Percentiles rank a stretch among this genome's conserved stretches.
These are phyloP conservation scores for Pelmatolapia mariae DNA, from an alignment of 2,113 vertebrate genomes.

Conservation along the genomic window DNA sequence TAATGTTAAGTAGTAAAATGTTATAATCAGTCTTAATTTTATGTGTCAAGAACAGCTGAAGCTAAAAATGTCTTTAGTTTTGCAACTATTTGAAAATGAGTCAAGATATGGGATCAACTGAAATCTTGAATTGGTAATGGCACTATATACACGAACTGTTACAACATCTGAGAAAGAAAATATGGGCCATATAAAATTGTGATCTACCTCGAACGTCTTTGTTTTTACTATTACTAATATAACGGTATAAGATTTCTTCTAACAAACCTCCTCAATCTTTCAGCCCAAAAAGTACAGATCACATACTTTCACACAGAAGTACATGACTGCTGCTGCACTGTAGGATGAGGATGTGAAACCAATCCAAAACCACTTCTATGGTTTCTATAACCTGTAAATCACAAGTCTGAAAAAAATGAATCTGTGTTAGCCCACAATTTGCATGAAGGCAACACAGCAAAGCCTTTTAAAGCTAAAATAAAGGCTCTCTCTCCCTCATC, in stretches of 20 bases:
- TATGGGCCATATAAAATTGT: fast-evolving
- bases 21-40: neutral
- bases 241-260: neutral
- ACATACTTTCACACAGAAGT: neutral
- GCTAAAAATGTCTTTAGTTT: neutral
- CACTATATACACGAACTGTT: neutral
- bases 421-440: neutral
- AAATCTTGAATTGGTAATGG: neutral
- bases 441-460: neutral
- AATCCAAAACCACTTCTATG: neutral
- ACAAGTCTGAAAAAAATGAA: neutral
- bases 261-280: neutral
- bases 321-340: fast-evolving
- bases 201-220: neutral
- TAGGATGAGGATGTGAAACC: neutral
- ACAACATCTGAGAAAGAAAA: neutral
- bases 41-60: neutral
- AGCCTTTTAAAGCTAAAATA: neutral
- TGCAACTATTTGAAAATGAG: neutral
- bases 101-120: neutral
- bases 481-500: neutral
- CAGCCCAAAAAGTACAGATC: neutral
- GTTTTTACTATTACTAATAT: neutral
- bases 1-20: neutral
- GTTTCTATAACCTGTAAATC: neutral